Conservation (phyloP, 2,797 vertebrate genomes). For the Myotis vivesi region DNA sequence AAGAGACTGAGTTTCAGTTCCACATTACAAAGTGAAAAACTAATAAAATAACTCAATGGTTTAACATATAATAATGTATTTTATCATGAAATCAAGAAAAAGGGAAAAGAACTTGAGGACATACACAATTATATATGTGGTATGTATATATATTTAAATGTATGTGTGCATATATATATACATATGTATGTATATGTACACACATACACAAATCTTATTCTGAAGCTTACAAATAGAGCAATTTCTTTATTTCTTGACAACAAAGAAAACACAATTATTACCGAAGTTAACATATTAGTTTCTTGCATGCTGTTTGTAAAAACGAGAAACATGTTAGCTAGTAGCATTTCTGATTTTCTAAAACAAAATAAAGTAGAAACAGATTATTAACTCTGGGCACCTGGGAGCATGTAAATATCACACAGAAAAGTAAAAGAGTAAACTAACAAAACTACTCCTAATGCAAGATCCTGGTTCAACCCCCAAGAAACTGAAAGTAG, state of each 20-base stretch:
- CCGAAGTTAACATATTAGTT: background rate
- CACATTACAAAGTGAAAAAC: slow-evolving; percentile 15
- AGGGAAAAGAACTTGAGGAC: background rate
- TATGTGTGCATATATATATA: too few relatives aligned
- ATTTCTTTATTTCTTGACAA: slow-evolving; percentile 28
- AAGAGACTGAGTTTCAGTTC: background rate
- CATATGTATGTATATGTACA: background rate
- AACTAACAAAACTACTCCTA: background rate
- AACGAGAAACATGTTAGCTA: background rate
- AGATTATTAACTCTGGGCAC: background rate
- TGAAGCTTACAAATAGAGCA: background rate
- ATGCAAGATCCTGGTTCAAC: background rate
- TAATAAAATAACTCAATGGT: slow-evolving; percentile 26
- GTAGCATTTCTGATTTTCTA: background rate
- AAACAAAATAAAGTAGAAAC: slow-evolving; percentile 21
- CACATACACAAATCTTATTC: background rate
- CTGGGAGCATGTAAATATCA: background rate
- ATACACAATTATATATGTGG: background rate
- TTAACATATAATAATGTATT: background rate
- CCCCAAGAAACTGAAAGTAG: background rate
- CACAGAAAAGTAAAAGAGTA: background rate
- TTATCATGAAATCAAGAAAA: slow-evolving; percentile 32
- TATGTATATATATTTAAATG: background rate
- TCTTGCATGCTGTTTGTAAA: background rate
- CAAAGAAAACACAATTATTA: background rate